These are phyloP conservation scores for Ophioninae sp. DNA, from an alignment of 2,888 invertebrate species.

Conservation along the genomic window DNA sequence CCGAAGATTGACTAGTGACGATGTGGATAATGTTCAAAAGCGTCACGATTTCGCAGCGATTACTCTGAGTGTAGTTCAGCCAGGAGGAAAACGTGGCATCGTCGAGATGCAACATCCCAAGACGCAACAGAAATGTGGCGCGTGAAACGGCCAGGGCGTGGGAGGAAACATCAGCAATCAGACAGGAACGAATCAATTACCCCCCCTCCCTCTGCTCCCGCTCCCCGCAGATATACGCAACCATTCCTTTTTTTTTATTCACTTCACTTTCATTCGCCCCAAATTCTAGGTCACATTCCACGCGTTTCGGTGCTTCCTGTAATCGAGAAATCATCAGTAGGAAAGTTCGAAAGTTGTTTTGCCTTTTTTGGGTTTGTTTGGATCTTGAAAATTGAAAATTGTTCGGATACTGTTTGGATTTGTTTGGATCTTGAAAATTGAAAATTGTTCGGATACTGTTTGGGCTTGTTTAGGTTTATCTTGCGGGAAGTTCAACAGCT, in stretches of 20 bases:
- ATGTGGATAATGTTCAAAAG: conserved; percentile 33
- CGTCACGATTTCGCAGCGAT: conserved; percentile 64
- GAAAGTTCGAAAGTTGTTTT: conserved; percentile 2
- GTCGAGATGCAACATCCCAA: conserved; percentile 35
- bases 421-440: too few species aligned
- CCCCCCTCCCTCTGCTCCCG: conserved; percentile 4
- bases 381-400: too few species aligned
- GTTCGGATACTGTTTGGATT: too few species aligned
- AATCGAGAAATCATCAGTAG: conserved; percentile 11
- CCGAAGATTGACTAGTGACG: conserved; percentile 46
- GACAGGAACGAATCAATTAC: conserved; percentile 24
- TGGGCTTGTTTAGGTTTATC: too few species aligned
- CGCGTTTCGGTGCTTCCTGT: conserved; percentile 6
- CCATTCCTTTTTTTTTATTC: neutral
- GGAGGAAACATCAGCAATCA: conserved; percentile 32
- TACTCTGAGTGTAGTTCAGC: conserved; percentile 58
- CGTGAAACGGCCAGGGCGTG: neutral
- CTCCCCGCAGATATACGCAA: neutral
- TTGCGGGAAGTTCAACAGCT: too few species aligned
- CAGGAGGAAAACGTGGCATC: conserved; percentile 31
- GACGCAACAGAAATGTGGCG: too few species aligned
- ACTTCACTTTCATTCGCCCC: neutral
- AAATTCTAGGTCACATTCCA: neutral
- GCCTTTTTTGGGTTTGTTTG: too few species aligned
- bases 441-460: too few species aligned